Conservation (phyloP, 64 coral and sea anemone species). For the Cladopsammia gracilis region DNA sequence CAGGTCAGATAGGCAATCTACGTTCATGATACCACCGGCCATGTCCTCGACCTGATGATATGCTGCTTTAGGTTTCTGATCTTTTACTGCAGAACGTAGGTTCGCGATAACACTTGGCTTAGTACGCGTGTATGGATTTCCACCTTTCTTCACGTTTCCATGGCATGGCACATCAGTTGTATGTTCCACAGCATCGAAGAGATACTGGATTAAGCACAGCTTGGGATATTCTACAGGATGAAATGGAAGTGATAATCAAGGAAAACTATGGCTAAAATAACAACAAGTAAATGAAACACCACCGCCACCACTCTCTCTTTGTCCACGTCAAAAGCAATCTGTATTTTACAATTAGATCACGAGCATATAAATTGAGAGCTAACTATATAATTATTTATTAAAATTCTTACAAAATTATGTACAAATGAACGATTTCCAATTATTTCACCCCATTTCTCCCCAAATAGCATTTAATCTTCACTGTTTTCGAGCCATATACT, state of each 20-base stretch:
- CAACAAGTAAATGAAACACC: neutral
- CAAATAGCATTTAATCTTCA: neutral
- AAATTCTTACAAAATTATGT: neutral
- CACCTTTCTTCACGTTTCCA: slow-evolving; percentile 29
- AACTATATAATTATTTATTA: neutral
- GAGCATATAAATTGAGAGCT: neutral
- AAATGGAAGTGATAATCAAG: neutral
- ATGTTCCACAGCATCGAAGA: slow-evolving; percentile 40
- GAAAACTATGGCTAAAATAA: neutral
- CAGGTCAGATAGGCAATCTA: slow-evolving; percentile 23
- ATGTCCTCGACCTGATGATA: slow-evolving; percentile 38
- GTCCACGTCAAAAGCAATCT: neutral
- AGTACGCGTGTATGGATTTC: slow-evolving; percentile 17
- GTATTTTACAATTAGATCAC: neutral
- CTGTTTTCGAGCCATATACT: too few relatives aligned
- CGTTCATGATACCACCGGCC: slow-evolving; percentile 26
- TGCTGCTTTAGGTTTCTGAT: slow-evolving; percentile 24
- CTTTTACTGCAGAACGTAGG: neutral
- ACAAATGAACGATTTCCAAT: neutral
- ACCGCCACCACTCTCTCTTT: neutral
- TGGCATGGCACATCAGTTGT: neutral
- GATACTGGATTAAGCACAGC: slow-evolving; percentile 37
- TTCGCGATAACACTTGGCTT: slow-evolving; percentile 47
- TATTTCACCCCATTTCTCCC: neutral
- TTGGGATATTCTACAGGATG: neutral